Evolutionary conservation across 2,888 invertebrate species (phyloP).

Genomic region (Rhagophthalmus giganteus): DNA sequence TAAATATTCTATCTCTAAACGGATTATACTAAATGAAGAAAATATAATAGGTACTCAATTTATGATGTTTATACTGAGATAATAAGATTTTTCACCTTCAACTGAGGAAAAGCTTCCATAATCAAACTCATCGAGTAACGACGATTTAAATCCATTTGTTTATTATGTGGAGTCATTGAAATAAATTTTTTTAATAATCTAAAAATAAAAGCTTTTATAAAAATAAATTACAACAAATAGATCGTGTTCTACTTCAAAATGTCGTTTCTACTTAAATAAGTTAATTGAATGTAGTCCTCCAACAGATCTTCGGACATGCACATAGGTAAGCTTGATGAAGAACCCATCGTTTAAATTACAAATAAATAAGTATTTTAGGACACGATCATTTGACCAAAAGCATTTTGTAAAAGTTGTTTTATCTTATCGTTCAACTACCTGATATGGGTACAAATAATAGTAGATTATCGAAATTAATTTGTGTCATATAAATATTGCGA

Average conservation of each 20-base stretch:
- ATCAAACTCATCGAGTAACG: slow-evolving; percentile 60
- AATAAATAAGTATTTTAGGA: no score
- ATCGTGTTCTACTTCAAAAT: slow-evolving; percentile 58
- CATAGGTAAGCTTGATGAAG: slow-evolving; percentile 54
- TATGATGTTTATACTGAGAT: slow-evolving; percentile 15
- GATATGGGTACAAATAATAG: no score
- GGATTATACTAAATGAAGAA: slow-evolving; percentile 68
- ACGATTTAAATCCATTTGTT: slow-evolving; percentile 55
- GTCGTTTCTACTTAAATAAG: slow-evolving; percentile 65
- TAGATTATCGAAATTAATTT: no score
- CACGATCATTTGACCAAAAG: no score
- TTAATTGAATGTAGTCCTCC: slow-evolving; percentile 64
- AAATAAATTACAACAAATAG: slow-evolving; percentile 2
- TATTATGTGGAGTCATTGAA: slow-evolving; percentile 57
- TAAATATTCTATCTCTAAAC: slow-evolving; percentile 70
- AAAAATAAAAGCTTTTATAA: neutral
- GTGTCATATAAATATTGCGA: no score
- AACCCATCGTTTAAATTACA: slow-evolving; percentile 58
- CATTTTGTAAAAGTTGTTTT: no score
- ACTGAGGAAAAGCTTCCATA: slow-evolving; percentile 65
- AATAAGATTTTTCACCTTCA: slow-evolving; percentile 59
- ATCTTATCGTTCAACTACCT: no score
- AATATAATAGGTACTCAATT: neutral
- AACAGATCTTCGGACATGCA: slow-evolving; percentile 60
- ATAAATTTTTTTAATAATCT: slow-evolving; percentile 23